phyloP scores from a whole-genome alignment of 2,888 invertebrate species.

The Dascillus cervinus region DNA sequence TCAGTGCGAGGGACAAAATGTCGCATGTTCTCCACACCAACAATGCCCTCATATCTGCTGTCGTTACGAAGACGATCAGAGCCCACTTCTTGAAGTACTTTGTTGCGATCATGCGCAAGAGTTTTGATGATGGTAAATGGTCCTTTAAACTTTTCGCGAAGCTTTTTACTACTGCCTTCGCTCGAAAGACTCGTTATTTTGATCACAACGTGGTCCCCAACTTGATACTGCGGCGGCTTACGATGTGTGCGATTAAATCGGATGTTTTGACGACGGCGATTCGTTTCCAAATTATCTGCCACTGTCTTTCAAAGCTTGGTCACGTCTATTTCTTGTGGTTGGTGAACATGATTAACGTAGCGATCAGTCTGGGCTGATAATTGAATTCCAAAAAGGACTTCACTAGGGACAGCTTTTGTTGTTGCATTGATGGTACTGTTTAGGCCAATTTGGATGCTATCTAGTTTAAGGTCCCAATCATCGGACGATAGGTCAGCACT shows the following conservation, averaged over 20 bases:
- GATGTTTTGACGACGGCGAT: constrained; percentile 14
- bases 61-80: no score
- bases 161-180: constrained; percentile 14
- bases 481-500: constrained; percentile 12
- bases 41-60: no score
- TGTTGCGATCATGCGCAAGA: constrained; percentile 6
- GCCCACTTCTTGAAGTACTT: no score
- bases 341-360: constrained; percentile 7
- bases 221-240: constrained; percentile 3
- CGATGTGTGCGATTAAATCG: constrained; percentile 10
- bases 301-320: constrained; percentile 8
- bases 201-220: constrained; percentile 16
- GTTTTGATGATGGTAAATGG: constrained; percentile 9
- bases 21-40: no score
- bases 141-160: constrained; percentile 13
- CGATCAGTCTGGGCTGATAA: constrained; percentile 7
- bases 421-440: constrained; percentile 19
- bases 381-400: constrained; percentile 17
- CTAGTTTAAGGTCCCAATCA: constrained; percentile 22
- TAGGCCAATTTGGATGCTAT: constrained; percentile 21
- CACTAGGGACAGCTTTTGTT: constrained; percentile 15
- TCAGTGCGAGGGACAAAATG: no score
- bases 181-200: constrained; percentile 10
- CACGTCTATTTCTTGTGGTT: constrained; percentile 7
- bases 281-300: constrained; percentile 7